A percentile compares a stretch with the other conserved stretches of the same genome.
Evolutionary conservation across 2,888 invertebrate species (phyloP).

Genomic region (Caenorhabditis wallacei): DNA sequence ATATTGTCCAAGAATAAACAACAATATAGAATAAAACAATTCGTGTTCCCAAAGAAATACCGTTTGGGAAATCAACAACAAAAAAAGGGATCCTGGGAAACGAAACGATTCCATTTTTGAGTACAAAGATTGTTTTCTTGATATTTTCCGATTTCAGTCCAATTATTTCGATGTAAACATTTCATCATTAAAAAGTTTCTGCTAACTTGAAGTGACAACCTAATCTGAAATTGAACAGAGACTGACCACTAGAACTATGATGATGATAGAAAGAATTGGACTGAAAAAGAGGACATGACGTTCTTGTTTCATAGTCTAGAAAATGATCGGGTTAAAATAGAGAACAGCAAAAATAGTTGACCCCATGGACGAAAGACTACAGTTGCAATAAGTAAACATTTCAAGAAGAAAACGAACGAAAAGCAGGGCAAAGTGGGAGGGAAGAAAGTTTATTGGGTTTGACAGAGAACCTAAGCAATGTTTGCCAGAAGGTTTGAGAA

Average conservation of each 20-base stretch:
- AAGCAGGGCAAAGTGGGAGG: constrained; percentile 22
- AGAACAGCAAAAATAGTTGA: constrained; percentile 40
- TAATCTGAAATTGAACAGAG: constrained; percentile 35
- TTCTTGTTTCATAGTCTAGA: constrained; percentile 43
- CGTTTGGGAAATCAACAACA: background rate
- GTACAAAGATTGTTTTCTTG: background rate
- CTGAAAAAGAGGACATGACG: constrained; percentile 53
- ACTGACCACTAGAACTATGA: constrained; percentile 42
- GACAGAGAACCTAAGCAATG: constrained; percentile 46
- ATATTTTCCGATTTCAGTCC: constrained; percentile 23
- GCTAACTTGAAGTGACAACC: constrained; percentile 55
- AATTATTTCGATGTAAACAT: constrained; percentile 19
- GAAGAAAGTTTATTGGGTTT: constrained; percentile 38
- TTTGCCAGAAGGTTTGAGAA: constrained; percentile 49
- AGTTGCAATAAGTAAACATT: constrained; percentile 47
- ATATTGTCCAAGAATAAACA: no score
- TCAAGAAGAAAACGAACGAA: constrained; percentile 9
- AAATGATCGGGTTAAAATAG: constrained; percentile 1
- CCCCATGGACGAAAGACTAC: constrained; percentile 37
- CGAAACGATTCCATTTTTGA: background rate
- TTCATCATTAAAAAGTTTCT: constrained; percentile 26
- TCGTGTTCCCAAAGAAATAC: background rate
- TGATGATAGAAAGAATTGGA: constrained; percentile 30
- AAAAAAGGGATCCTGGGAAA: background rate
- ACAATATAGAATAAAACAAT: no score